Evolutionary conservation across 2,797 vertebrate genomes (phyloP).

Genomic region (Liasis olivaceus): DNA sequence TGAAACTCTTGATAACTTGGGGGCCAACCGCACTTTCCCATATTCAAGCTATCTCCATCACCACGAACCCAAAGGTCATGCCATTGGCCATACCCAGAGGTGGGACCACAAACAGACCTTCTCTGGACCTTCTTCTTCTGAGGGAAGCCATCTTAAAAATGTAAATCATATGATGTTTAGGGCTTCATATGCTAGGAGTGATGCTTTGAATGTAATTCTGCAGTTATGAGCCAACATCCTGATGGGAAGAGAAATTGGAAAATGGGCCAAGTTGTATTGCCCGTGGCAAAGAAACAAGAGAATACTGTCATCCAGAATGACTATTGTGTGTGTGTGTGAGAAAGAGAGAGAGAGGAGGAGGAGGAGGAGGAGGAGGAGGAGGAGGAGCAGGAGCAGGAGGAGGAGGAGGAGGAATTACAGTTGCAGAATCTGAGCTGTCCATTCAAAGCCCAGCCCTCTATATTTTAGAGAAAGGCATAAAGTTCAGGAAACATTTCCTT

Average conservation of each 20-base stretch:
- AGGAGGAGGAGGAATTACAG: not conserved
- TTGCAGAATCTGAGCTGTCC: not conserved
- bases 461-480: not conserved
- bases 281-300: not conserved
- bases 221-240: not conserved
- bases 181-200: not conserved
- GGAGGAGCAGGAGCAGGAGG: too few relatives aligned
- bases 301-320: not conserved
- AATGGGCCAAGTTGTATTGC: not conserved
- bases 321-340: too few relatives aligned
- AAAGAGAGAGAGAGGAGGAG: not conserved
- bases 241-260: not conserved
- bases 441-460: not conserved
- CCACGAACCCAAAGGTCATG: not conserved
- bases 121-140: not conserved
- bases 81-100: not conserved
- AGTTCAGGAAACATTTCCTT: not conserved
- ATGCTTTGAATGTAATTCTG: not conserved
- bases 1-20: not conserved
- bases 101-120: not conserved
- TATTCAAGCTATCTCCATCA: not conserved
- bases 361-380: too few relatives aligned
- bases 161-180: not conserved
- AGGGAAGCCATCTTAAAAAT: not conserved
- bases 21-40: not conserved